Evolutionary conservation across 2,888 invertebrate genomes (phyloP).

Genomic region (Eustalomyia histrio): DNA sequence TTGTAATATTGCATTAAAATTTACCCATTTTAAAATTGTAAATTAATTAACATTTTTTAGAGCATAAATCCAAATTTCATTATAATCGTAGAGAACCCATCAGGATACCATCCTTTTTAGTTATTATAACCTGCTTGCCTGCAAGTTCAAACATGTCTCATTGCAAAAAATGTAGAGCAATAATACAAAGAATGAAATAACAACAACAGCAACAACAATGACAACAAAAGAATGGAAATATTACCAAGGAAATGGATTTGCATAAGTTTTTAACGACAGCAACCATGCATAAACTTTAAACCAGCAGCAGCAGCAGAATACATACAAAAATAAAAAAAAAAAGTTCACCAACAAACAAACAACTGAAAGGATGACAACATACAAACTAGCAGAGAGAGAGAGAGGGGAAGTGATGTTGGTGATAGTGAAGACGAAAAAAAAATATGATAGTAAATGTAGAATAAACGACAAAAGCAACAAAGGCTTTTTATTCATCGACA

Average conservation of each 20-base stretch:
- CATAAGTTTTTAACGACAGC: slow-evolving; percentile 58
- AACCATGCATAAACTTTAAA: slow-evolving; percentile 49
- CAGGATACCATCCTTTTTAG: no score
- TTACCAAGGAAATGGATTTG: slow-evolving; percentile 59
- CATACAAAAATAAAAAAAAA: slow-evolving; percentile 10
- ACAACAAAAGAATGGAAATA: slow-evolving; percentile 21
- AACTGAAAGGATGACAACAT: slow-evolving; percentile 32
- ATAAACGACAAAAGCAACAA: not conserved
- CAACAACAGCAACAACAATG: slow-evolving; percentile 4
- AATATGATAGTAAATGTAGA: no score
- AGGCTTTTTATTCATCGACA: slow-evolving; percentile 41
- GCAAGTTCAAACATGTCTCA: slow-evolving; percentile 57
- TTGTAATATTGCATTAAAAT: no score
- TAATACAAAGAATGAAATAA: slow-evolving; percentile 48
- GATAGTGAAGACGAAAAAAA: not conserved
- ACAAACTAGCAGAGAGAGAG: not conserved
- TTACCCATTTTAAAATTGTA: no score
- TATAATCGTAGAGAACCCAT: no score
- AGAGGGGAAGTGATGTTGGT: not conserved
- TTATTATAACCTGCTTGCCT: slow-evolving; percentile 22
- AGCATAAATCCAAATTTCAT: no score
- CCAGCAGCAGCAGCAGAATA: not conserved
- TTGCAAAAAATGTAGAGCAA: slow-evolving; percentile 43
- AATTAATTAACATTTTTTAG: no score
- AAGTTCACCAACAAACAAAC: slow-evolving; percentile 34